Evolutionary conservation across 2,888 invertebrate species (phyloP), one percentile per base, ranked within the genome.

Genomic region (Neuroscelio doddi): DNA sequence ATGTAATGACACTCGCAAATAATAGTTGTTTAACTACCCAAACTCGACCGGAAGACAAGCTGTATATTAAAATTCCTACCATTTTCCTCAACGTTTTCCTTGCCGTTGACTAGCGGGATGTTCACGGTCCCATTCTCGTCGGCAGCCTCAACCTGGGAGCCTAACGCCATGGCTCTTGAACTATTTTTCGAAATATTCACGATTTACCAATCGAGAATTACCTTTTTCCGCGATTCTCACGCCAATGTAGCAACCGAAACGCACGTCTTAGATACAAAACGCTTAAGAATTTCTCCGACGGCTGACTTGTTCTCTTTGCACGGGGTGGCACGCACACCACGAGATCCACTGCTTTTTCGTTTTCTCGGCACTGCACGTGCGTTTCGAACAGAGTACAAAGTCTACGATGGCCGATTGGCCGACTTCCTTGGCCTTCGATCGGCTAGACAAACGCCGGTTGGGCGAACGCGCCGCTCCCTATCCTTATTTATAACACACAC

Each of bases 121-220:
- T 79, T 80, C 65, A 78, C 70, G 59, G 71, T 78, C 64, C 81
- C 81, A 69, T 80, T 81, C 71, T 83, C 82, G 57, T 79, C 68
- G 69, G 78, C 76, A 57, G 77, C 76, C 69, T 84, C 85, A 61
- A 85, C 81, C 70, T 85, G 83, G 63, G 85, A 81, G 55, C 82
- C 85, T 68, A 85, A 80, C 80, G 84, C 85, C 85, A 85, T 85
- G 65, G 36, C 30, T 57, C 45, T 27, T 41, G 39, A 15, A 9
- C 16, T 27, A 50, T 17, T 34, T 47, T 55, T 16, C 16, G 3
- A 3, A 38, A 38, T 38, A 16, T 15, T 9, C 9, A 10, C 30
- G 4, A 9, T 30, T 30, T 21, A 21, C 5, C 5, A 21, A 5
- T 21, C 5, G 2, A 21, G 5, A 5, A 21, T 21, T 3, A 21